Evolutionary conservation across 2,797 vertebrate genomes (phyloP), one percentile per base, ranked within the genome.

Genomic region (Cichlasoma orientale): DNA sequence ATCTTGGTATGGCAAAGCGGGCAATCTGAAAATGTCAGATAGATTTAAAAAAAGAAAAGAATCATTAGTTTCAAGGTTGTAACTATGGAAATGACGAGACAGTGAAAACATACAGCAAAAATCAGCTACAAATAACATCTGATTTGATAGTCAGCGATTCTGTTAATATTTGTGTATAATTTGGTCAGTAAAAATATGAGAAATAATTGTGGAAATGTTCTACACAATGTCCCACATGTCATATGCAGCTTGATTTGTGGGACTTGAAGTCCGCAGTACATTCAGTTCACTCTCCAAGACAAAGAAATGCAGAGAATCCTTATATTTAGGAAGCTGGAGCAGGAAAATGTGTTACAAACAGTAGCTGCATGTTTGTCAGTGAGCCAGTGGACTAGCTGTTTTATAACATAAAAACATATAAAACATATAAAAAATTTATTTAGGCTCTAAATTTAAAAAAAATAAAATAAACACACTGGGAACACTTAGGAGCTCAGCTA

Each of bases 391-490:
- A 41, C 38, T 13, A 41, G 7, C 12, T 41, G 38, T 41, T 41
- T 12, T 5, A 41, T 44, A 63, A 63, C 18, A n/a, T n/a, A n/a
- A n/a, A n/a, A n/a, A n/a, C n/a, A n/a, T n/a, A n/a, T n/a, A n/a
- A n/a, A n/a, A n/a, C n/a, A n/a, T n/a, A n/a, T n/a, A n/a, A n/a
- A n/a, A n/a, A n/a, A n/a, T n/a, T n/a, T n/a, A 44, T 25, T 44
- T 44, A 41, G 21, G 21, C 36, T 3, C 16, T 21, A 44, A 11
- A 0, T 33, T 38, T n/a, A n/a, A n/a, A n/a, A n/a, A n/a, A n/a
- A n/a, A n/a, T n/a, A n/a, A 52, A 0, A 41, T 1, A 10, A 0
- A 1, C 23, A 44, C 9, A 27, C 12, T 41, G 4, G 38, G 36
- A 36, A 36, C 36, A 36, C 36, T 36, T 36, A 11, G 36, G 36